These are phyloP conservation scores for Manacus vitellinus DNA, from an alignment of 2,113 vertebrate species.

Conservation along the genomic window DNA sequence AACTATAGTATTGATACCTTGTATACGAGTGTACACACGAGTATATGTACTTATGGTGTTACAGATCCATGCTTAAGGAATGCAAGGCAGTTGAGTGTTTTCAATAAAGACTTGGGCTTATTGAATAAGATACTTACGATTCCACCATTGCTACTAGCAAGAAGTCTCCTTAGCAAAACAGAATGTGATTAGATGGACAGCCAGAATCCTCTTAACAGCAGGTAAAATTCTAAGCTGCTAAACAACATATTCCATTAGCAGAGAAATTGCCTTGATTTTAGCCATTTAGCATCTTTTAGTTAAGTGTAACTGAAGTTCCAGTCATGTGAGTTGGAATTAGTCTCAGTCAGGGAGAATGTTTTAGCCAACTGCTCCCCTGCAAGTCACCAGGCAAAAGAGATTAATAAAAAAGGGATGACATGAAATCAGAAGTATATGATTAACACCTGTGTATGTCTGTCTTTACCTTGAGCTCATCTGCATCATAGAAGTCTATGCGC, in stretches of 20 bases:
- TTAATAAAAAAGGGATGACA: neutral
- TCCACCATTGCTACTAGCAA: neutral
- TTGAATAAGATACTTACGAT: neutral
- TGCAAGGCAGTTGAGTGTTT: neutral
- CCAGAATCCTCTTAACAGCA: neutral
- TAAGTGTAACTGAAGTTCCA: neutral
- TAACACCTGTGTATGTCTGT: neutral
- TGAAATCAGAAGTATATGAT: neutral
- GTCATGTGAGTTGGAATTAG: neutral
- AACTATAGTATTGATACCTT: neutral
- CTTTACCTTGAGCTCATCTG: constrained; percentile 94
- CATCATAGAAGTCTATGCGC: constrained; percentile 95
- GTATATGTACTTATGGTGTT: neutral
- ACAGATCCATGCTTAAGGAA: neutral
- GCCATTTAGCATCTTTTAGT: neutral
- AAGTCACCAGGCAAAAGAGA: neutral
- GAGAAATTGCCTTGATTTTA: neutral
- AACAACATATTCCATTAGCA: neutral
- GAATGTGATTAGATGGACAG: neutral
- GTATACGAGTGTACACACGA: neutral
- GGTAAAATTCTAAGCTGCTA: neutral
- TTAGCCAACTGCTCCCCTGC: neutral
- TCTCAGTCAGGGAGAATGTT: neutral
- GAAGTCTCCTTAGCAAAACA: neutral
- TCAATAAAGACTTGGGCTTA: neutral